Evolutionary conservation across 2,888 invertebrate species (phyloP).

Genomic region (Zygaena filipendulae): DNA sequence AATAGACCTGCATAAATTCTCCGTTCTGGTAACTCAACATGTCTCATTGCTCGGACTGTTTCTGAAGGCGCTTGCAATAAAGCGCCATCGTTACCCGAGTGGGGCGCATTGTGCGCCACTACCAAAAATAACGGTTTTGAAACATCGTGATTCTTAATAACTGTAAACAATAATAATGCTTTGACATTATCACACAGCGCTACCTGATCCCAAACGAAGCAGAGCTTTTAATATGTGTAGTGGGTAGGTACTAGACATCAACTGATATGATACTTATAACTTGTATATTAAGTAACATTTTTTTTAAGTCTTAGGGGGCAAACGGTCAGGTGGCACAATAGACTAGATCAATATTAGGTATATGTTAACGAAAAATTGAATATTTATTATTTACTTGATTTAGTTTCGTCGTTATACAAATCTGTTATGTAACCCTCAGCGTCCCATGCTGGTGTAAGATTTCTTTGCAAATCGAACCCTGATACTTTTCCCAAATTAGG

Average conservation of each 20-base stretch:
- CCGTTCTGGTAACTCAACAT: conserved; percentile 75
- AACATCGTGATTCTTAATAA: conserved; percentile 69
- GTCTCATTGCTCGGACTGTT: conserved; percentile 73
- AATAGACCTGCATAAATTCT: conserved; percentile 74
- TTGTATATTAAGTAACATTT: no score
- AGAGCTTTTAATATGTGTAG: background rate
- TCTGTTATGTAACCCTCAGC: conserved; percentile 76
- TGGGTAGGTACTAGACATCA: no score
- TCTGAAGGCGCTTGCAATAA: conserved; percentile 78
- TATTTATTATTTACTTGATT: conserved; percentile 59
- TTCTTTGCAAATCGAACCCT: conserved; percentile 65
- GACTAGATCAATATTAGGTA: no score
- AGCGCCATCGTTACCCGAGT: conserved; percentile 77
- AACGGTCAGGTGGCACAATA: no score
- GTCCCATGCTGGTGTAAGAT: conserved; percentile 63
- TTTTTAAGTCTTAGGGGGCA: no score
- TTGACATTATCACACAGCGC: no score
- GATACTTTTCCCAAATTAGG: conserved; percentile 28
- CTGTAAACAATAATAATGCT: conserved; percentile 23
- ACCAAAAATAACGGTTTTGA: conserved; percentile 79
- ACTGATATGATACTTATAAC: conserved; percentile 1
- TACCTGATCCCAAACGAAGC: no score
- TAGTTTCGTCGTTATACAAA: conserved; percentile 73
- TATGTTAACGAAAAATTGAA: no score
- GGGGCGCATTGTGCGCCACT: conserved; percentile 83